These are phyloP conservation scores for Chrosomus eos DNA, from an alignment of 2,797 vertebrate genomes.

Conservation along the genomic window DNA sequence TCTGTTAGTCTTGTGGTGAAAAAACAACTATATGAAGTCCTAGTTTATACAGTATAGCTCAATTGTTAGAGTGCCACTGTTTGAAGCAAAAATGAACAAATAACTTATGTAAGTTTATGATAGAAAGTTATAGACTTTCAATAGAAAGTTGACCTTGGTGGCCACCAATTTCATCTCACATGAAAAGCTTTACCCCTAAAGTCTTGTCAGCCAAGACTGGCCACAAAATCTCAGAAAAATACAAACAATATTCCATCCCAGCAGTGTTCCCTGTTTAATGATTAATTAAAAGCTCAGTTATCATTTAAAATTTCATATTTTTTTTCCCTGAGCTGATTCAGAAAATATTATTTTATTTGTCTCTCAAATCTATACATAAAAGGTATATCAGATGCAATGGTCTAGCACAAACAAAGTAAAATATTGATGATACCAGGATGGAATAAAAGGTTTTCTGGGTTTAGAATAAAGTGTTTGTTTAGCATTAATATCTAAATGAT, in stretches of 20 bases:
- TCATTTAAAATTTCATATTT: conserved; percentile 10
- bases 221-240: neutral
- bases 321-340: neutral
- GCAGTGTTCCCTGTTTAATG: neutral
- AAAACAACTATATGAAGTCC: neutral
- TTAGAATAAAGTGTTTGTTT: neutral
- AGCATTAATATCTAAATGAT: neutral
- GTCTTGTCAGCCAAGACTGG: neutral
- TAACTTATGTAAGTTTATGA: neutral
- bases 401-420: neutral
- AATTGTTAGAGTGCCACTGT: no score
- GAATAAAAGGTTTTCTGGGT: neutral
- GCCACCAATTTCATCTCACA: neutral
- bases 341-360: neutral
- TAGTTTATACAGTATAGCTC: neutral
- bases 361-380: neutral
- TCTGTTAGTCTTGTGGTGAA: neutral
- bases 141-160: neutral
- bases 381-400: neutral
- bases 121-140: no score
- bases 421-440: conserved; percentile 1
- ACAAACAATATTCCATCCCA: neutral
- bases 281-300: conserved; percentile 12
- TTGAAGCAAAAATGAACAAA: neutral
- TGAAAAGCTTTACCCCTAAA: neutral